Conservation (phyloP, 2,888 invertebrate species). For the Harpalus rufipes region DNA sequence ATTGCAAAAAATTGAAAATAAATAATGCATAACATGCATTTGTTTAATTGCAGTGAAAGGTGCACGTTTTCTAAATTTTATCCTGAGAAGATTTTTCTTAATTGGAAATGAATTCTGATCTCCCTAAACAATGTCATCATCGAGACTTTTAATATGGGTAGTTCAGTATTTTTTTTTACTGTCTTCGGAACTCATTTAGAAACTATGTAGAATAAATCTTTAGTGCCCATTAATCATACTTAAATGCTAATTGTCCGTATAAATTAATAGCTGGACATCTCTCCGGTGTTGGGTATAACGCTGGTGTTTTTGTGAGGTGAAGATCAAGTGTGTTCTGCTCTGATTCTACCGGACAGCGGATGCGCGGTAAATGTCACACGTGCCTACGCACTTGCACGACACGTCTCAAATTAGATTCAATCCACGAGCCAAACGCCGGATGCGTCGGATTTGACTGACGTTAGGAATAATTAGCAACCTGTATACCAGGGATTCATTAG, state of each 20-base stretch:
- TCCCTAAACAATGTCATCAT: neutral
- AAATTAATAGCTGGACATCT: slow-evolving; percentile 42
- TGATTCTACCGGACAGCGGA: slow-evolving; percentile 44
- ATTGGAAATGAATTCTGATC: neutral
- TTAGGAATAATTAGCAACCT: slow-evolving; percentile 45
- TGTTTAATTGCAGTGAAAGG: slow-evolving; percentile 42
- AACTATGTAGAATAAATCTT: neutral
- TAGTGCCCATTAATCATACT: neutral
- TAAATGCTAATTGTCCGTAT: slow-evolving; percentile 37
- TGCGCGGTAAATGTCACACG: slow-evolving; percentile 25
- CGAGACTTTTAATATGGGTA: neutral
- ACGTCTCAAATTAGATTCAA: neutral
- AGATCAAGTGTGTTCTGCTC: slow-evolving; percentile 32
- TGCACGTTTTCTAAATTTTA: slow-evolving; percentile 21
- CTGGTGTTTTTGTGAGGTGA: slow-evolving; percentile 22
- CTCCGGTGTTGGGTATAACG: neutral
- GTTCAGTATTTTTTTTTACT: neutral
- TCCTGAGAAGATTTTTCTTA: slow-evolving; percentile 19
- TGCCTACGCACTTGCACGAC: slow-evolving; percentile 26
- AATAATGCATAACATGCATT: slow-evolving; percentile 41
- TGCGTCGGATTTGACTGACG: slow-evolving; percentile 17
- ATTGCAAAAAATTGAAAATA: slow-evolving; percentile 26
- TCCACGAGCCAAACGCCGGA: slow-evolving; percentile 30
- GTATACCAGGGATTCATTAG: neutral
- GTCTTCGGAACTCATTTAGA: neutral